phyloP scores from a whole-genome alignment of 2,113 vertebrate genomes.

The Alethe castanea region DNA sequence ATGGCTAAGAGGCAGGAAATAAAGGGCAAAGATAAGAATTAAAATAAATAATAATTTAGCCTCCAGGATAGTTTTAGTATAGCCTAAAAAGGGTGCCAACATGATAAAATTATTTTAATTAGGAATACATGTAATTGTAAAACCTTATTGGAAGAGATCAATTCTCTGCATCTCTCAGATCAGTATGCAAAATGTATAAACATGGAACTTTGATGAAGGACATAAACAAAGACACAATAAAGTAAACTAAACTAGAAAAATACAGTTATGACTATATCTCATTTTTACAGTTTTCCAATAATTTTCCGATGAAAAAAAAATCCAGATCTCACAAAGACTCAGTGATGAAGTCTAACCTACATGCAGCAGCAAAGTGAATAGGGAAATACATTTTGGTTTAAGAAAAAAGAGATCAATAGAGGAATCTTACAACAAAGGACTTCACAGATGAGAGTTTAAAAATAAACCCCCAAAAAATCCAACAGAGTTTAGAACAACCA shows the following conservation, averaged over 20 bases:
- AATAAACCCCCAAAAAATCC: background rate
- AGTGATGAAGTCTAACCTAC: background rate
- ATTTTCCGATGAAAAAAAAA: background rate
- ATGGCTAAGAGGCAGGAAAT: background rate
- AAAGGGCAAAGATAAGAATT: background rate
- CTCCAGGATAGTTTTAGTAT: background rate
- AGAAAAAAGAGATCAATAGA: background rate
- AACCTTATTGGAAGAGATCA: background rate
- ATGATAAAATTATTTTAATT: background rate
- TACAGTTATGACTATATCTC: background rate
- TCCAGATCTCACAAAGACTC: background rate
- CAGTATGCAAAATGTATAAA: background rate
- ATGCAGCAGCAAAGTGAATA: background rate
- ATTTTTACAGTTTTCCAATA: background rate
- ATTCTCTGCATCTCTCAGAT: background rate
- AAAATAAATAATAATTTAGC: background rate
- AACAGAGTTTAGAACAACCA: background rate
- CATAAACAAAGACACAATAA: background rate
- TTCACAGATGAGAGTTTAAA: background rate
- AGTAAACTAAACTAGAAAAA: background rate
- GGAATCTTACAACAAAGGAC: background rate
- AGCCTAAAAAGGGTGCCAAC: background rate
- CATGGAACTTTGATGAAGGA: background rate
- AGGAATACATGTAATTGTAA: background rate
- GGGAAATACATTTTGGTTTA: background rate